phyloP scores from a whole-genome alignment of 2,797 vertebrate species.

The Mus spretus region DNA sequence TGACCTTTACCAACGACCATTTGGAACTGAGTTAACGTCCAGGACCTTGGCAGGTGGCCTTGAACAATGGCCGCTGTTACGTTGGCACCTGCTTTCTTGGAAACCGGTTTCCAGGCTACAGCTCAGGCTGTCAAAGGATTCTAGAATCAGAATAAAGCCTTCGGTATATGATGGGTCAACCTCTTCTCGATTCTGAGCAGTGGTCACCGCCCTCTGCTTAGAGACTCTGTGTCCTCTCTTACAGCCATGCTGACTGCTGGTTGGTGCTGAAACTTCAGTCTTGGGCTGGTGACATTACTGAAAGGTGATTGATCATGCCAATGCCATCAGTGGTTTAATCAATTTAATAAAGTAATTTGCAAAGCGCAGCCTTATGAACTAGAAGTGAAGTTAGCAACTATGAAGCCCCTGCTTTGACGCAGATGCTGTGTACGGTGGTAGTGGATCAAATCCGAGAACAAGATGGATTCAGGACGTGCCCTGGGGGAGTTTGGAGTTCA shows the following conservation, averaged over 20 bases:
- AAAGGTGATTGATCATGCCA: not conserved
- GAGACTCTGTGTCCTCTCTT: not conserved
- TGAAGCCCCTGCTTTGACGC: not conserved
- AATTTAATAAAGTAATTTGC: not conserved
- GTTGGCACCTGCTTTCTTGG: not conserved
- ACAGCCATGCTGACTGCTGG: not conserved
- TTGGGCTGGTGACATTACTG: too few species aligned
- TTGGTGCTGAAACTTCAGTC: not conserved
- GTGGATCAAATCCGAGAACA: not conserved
- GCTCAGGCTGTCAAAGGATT: not conserved
- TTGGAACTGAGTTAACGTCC: not conserved
- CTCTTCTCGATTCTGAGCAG: not conserved
- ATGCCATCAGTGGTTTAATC: not conserved
- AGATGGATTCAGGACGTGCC: not conserved
- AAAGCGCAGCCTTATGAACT: constrained; percentile 71
- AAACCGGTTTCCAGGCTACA: not conserved
- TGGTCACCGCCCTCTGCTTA: not conserved
- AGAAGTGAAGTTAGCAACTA: not conserved
- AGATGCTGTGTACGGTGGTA: not conserved
- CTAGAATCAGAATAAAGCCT: not conserved
- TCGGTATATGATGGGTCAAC: not conserved
- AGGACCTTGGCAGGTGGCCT: not conserved
- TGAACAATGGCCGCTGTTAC: rapidly evolving
- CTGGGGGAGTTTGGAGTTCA: not conserved
- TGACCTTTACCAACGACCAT: not conserved